Evolutionary conservation across 2,797 vertebrate species (phyloP).

Genomic region (Botia kubotai): DNA sequence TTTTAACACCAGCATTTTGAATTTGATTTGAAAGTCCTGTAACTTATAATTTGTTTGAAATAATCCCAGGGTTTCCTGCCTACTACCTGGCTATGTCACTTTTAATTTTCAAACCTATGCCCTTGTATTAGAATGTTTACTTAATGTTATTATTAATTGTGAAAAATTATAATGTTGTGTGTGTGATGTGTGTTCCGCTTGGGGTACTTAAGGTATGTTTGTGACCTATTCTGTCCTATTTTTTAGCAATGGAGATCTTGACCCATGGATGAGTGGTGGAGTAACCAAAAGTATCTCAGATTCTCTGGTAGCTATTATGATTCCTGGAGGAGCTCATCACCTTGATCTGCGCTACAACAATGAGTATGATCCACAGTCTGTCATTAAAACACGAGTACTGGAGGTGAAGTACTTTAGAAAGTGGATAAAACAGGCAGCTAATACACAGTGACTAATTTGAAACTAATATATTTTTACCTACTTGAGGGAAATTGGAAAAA

Average conservation of each 20-base stretch:
- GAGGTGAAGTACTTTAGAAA: constrained; percentile 85
- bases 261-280: constrained; percentile 92
- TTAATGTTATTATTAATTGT: too few relatives aligned
- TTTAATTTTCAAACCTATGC: too few relatives aligned
- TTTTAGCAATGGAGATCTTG: constrained; percentile 91
- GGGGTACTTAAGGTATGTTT: neutral
- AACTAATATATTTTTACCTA: neutral
- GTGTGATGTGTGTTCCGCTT: neutral
- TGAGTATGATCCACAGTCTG: constrained; percentile 81
- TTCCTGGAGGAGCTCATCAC: constrained; percentile 92
- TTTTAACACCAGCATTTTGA: too few relatives aligned
- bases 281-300: constrained; percentile 84
- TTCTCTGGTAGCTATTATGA: constrained; percentile 85
- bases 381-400: constrained; percentile 79
- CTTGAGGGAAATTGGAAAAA: neutral
- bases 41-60: too few relatives aligned
- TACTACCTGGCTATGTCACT: too few relatives aligned
- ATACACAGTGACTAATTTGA: neutral
- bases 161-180: neutral
- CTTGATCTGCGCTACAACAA: constrained; percentile 89
- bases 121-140: too few relatives aligned
- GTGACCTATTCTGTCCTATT: constrained; percentile 3
- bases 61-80: too few relatives aligned
- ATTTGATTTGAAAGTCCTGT: too few relatives aligned
- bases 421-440: constrained; percentile 80